Evolutionary conservation across 1,140 invertebrate species (phyloP).

Genomic region (Cydia splendana): DNA sequence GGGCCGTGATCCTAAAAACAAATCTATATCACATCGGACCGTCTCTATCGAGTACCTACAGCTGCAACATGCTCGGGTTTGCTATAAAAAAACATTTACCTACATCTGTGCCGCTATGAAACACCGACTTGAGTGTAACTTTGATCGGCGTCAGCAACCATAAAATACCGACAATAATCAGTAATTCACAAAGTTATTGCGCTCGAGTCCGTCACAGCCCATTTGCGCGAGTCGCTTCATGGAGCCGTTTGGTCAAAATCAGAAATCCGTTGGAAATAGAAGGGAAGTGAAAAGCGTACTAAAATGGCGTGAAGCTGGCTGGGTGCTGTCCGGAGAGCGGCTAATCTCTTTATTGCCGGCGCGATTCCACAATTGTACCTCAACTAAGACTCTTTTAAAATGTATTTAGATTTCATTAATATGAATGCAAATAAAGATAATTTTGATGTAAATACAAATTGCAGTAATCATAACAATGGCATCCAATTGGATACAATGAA

Average conservation of each 20-base stretch:
- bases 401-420: conserved; percentile 3
- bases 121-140: background rate
- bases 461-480: background rate
- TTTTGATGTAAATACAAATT: background rate
- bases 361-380: background rate
- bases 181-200: conserved; percentile 12
- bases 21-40: too few relatives aligned
- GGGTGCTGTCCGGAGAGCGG: conserved; percentile 1
- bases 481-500: too few relatives aligned
- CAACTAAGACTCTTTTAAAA: background rate
- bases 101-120: too few relatives aligned
- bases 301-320: conserved; percentile 33
- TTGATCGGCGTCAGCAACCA: background rate
- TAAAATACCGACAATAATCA: conserved; percentile 11
- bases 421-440: background rate
- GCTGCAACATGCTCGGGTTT: too few relatives aligned
- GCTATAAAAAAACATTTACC: too few relatives aligned
- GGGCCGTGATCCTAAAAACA: too few relatives aligned
- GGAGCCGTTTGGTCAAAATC: background rate
- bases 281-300: conserved; percentile 34
- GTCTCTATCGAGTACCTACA: too few relatives aligned
- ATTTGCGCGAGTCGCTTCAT: background rate
- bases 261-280: conserved; percentile 27
- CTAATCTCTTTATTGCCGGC: conserved; percentile 37
- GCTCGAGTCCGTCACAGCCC: conserved; percentile 10